These are phyloP conservation scores for Temnothorax rugatulus DNA, from an alignment of 2,888 invertebrate species.

Conservation along the genomic window DNA sequence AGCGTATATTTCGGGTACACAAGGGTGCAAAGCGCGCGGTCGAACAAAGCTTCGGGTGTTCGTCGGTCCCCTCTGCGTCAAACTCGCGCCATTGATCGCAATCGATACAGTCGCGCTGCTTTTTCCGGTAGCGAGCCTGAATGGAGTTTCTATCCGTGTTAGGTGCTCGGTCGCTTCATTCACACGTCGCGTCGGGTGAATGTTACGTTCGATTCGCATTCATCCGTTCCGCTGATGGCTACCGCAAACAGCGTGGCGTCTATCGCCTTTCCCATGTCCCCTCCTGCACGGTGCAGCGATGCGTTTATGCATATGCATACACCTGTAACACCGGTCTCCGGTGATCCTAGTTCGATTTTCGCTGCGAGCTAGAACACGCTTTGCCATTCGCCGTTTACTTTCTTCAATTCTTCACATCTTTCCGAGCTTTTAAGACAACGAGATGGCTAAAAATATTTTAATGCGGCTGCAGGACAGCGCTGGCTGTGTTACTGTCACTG, in stretches of 20 bases:
- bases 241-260: conserved; percentile 26
- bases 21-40: background rate
- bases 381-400: background rate
- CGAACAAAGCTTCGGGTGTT: conserved; percentile 65
- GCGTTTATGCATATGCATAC: conserved; percentile 50
- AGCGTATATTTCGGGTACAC: background rate
- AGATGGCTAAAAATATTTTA: conserved; percentile 28
- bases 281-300: background rate
- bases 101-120: conserved; percentile 52
- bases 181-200: conserved; percentile 62
- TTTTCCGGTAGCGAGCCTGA: conserved; percentile 64
- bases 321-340: conserved; percentile 22
- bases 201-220: conserved; percentile 61
- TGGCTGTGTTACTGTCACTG: conserved; percentile 36
- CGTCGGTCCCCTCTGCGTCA: conserved; percentile 3
- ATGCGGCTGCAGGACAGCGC: conserved; percentile 11
- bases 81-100: conserved; percentile 56
- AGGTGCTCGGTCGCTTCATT: conserved; percentile 61
- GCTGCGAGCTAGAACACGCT: background rate
- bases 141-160: conserved; percentile 68
- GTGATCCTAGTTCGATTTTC: background rate
- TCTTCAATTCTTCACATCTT: background rate
- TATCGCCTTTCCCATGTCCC: conserved; percentile 50
- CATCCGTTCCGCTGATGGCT: conserved; percentile 45
- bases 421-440: background rate